Conservation (phyloP, 2,888 invertebrate genomes). For the Caenorhabditis sp. region DNA sequence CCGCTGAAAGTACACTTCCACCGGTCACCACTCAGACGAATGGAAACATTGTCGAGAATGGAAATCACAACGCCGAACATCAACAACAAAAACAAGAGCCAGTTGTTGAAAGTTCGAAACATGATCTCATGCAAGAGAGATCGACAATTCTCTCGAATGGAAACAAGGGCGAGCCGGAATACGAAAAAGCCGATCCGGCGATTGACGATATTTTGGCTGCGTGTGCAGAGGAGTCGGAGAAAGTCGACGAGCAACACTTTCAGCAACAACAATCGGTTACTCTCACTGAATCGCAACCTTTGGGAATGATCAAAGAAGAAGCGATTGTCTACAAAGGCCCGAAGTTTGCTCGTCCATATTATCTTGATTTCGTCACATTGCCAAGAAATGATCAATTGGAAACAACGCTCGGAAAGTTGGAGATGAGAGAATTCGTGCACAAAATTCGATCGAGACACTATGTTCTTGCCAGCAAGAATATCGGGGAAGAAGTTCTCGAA, state of each 20-base stretch:
- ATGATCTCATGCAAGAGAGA: conserved; percentile 34
- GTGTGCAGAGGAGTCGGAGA: conserved; percentile 24
- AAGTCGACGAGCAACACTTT: conserved; percentile 9
- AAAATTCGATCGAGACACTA: conserved; percentile 25
- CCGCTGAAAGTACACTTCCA: background rate
- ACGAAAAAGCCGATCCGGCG: conserved; percentile 29
- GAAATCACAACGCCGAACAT: background rate
- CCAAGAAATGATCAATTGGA: conserved; percentile 27
- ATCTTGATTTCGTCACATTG: conserved; percentile 30
- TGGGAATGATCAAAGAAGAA: background rate
- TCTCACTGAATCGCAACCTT: background rate
- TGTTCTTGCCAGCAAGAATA: conserved; percentile 23
- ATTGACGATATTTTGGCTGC: conserved; percentile 28
- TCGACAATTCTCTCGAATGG: conserved; percentile 34
- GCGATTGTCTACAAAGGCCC: conserved; percentile 5
- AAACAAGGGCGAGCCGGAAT: conserved; percentile 7
- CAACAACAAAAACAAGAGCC: background rate
- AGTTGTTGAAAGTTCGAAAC: conserved; percentile 10
- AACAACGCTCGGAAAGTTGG: conserved; percentile 8
- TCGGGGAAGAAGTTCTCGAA: conserved; percentile 5
- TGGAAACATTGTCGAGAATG: conserved; percentile 4
- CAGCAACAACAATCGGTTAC: background rate
- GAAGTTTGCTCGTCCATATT: conserved; percentile 26
- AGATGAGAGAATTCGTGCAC: conserved; percentile 20
- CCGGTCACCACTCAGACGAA: background rate